phyloP scores from a whole-genome alignment of 2,888 invertebrate genomes.

The Agrotis puta region DNA sequence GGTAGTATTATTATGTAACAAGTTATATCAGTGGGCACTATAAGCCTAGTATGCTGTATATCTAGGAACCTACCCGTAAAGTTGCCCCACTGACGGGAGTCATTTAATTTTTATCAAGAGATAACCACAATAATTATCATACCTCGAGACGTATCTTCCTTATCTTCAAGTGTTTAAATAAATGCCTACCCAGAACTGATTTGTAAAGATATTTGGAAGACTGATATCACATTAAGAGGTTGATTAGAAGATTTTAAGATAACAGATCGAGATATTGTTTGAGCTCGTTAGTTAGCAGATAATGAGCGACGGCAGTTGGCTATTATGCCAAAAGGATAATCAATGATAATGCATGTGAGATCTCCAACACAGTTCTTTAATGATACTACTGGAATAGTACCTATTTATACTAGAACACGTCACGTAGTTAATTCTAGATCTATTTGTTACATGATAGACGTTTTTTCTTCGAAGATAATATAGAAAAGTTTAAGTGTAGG shows the following conservation, averaged over 20 bases:
- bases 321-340: not conserved
- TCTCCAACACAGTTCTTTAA: not conserved
- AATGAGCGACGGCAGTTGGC: not conserved
- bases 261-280: not conserved
- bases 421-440: not conserved
- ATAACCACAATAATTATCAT: not conserved
- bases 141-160: not conserved
- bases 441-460: not conserved
- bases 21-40: conserved; percentile 3
- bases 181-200: not conserved
- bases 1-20: conserved; percentile 2
- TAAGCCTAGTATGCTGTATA: too few relatives aligned
- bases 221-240: not conserved
- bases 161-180: not conserved
- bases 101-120: not conserved
- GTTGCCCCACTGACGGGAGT: too few relatives aligned
- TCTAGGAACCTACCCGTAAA: too few relatives aligned
- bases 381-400: not conserved
- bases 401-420: not conserved
- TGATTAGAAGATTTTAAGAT: not conserved
- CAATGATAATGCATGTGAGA: not conserved
- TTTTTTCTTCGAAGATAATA: not conserved
- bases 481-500: not conserved
- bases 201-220: not conserved
- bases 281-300: not conserved